Evolutionary conservation across 2,888 invertebrate species (phyloP).

Genomic region (Epicampocera succincta): DNA sequence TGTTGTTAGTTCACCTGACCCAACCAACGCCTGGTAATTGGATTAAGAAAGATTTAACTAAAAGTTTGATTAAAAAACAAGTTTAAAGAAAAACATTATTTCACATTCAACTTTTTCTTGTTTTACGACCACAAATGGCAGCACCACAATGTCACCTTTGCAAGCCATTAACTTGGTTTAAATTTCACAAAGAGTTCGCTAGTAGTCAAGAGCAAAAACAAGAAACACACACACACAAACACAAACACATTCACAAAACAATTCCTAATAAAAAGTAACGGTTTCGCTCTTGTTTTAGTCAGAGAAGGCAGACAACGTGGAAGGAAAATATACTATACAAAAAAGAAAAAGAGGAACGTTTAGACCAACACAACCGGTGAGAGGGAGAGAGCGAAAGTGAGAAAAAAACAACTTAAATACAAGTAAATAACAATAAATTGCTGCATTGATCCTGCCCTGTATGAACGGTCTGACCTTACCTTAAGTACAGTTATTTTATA

Average conservation of each 20-base stretch:
- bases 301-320: too few relatives aligned
- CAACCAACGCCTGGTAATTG: constrained; percentile 54
- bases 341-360: too few relatives aligned
- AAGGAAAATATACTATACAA: too few relatives aligned
- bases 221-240: background rate
- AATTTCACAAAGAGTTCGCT: constrained; percentile 18
- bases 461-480: too few relatives aligned
- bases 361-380: too few relatives aligned
- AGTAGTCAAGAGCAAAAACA: background rate
- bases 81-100: constrained; percentile 42
- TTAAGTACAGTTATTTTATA: background rate
- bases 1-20: constrained; percentile 47
- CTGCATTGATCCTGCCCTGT: too few relatives aligned
- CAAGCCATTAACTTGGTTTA: constrained; percentile 26
- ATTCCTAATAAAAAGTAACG: too few relatives aligned
- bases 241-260: too few relatives aligned
- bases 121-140: background rate
- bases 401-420: too few relatives aligned
- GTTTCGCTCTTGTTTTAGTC: too few relatives aligned
- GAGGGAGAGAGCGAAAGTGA: background rate
- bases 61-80: constrained; percentile 45
- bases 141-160: constrained; percentile 57
- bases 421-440: too few relatives aligned
- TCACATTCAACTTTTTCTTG: constrained; percentile 33
- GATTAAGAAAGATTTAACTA: constrained; percentile 65